Evolutionary conservation across 2,888 invertebrate genomes (phyloP).

Genomic region (Rhynchonema sp.): DNA sequence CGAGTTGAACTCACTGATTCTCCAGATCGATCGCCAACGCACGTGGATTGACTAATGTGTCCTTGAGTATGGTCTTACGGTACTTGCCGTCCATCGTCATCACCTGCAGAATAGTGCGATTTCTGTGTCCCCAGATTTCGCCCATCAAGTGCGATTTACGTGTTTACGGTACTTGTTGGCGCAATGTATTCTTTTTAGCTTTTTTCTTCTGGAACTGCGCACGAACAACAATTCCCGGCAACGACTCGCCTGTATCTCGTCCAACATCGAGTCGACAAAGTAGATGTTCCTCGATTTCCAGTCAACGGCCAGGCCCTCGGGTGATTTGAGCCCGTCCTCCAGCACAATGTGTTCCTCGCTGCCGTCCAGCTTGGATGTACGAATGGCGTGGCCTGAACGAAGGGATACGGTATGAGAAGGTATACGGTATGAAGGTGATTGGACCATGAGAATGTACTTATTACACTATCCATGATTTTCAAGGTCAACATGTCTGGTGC

Average conservation of each 20-base stretch:
- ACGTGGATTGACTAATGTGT: constrained; percentile 65
- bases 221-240: no score
- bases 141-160: no score
- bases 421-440: no score
- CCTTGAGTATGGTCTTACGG: constrained; percentile 52
- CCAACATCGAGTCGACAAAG: constrained; percentile 65
- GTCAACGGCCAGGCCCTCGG: constrained; percentile 82
- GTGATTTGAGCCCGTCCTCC: constrained; percentile 44
- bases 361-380: constrained; percentile 21
- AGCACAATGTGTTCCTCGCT: constrained; percentile 16
- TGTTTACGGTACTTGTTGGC: no score
- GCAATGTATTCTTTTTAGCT: no score
- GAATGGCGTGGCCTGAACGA: constrained; percentile 18
- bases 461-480: no score
- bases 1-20: no score
- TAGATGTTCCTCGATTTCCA: constrained; percentile 78
- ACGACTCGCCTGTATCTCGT: constrained; percentile 63
- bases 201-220: no score
- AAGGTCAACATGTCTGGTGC: no score
- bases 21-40: constrained; percentile 78
- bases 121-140: no score
- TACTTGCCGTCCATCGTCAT: constrained; percentile 8
- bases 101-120: no score
- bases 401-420: neutral
- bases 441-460: no score